Conservation (phyloP, 2,113 vertebrate species). For the Amia ocellicauda region DNA sequence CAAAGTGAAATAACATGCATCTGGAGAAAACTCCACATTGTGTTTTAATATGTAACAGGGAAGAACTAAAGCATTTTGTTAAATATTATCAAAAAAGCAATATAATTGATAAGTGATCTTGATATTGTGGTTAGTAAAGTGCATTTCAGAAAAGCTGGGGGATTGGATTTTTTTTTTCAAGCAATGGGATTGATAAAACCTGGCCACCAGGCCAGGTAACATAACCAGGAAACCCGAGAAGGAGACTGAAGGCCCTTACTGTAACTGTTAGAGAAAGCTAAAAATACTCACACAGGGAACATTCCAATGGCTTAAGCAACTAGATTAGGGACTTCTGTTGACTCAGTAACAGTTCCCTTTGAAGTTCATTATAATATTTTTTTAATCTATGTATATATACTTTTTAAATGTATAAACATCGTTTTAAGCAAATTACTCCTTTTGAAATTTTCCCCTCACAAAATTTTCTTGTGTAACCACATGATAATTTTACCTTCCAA, state of each 20-base stretch:
- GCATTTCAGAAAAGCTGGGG: neutral
- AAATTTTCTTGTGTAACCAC: too few relatives aligned
- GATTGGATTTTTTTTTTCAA: slow-evolving; percentile 28
- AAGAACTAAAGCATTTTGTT: slow-evolving; percentile 19
- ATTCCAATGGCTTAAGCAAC: slow-evolving; percentile 49
- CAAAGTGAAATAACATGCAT: slow-evolving; percentile 48
- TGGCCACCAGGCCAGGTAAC: slow-evolving; percentile 36
- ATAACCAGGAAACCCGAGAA: slow-evolving; percentile 43
- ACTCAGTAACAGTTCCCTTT: too few relatives aligned
- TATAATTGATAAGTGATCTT: neutral
- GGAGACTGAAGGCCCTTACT: slow-evolving; percentile 34
- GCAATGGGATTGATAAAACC: slow-evolving; percentile 43
- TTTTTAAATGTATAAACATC: too few relatives aligned
- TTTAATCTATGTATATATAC: too few relatives aligned
- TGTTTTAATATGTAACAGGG: slow-evolving; percentile 37
- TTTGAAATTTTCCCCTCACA: too few relatives aligned
- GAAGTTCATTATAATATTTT: too few relatives aligned
- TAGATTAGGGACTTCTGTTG: slow-evolving; percentile 1
- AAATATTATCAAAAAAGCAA: slow-evolving; percentile 3
- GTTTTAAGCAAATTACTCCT: too few relatives aligned
- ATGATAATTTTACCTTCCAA: too few relatives aligned
- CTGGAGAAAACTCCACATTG: slow-evolving; percentile 46
- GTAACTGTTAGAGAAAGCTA: slow-evolving; percentile 39
- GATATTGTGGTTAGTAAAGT: neutral
- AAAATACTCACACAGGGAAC: slow-evolving; percentile 42